Evolutionary conservation across 2,113 vertebrate species (phyloP).

Genomic region (Nyctereutes procyonoides): DNA sequence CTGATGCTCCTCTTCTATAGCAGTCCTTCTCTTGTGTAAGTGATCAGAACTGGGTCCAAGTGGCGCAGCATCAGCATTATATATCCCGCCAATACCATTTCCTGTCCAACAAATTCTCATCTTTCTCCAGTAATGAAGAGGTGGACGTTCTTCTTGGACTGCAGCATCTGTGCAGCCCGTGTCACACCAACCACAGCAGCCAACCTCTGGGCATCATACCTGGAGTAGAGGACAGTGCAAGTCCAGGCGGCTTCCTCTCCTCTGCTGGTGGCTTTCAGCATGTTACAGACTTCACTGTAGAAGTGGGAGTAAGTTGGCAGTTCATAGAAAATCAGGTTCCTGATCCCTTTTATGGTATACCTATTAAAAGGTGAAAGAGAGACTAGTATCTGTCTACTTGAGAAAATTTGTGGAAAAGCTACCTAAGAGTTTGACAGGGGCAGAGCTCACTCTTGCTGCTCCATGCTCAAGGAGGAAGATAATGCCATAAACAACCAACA

Average conservation of each 20-base stretch:
- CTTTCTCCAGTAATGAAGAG: conserved; percentile 96
- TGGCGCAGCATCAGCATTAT: not conserved
- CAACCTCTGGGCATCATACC: conserved; percentile 94
- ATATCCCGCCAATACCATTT: accelerated
- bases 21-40: not conserved
- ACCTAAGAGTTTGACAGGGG: not conserved
- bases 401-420: not conserved
- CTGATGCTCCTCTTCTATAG: not conserved
- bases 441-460: not conserved
- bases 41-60: conserved; percentile 2
- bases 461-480: not conserved
- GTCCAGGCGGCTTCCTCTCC: conserved; percentile 94
- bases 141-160: conserved; percentile 94
- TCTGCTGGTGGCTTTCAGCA: conserved; percentile 89
- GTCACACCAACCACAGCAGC: conserved; percentile 92
- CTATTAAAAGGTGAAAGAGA: conserved; percentile 81
- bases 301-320: conserved; percentile 96
- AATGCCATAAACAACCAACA: not conserved
- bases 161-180: conserved; percentile 96
- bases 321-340: conserved; percentile 97
- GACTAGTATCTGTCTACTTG: not conserved
- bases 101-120: conserved; percentile 50
- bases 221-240: conserved; percentile 94
- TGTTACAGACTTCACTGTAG: conserved; percentile 98
- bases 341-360: conserved; percentile 94